phyloP scores from a whole-genome alignment of 2,888 invertebrate species.

The Cacoxenus indagator region DNA sequence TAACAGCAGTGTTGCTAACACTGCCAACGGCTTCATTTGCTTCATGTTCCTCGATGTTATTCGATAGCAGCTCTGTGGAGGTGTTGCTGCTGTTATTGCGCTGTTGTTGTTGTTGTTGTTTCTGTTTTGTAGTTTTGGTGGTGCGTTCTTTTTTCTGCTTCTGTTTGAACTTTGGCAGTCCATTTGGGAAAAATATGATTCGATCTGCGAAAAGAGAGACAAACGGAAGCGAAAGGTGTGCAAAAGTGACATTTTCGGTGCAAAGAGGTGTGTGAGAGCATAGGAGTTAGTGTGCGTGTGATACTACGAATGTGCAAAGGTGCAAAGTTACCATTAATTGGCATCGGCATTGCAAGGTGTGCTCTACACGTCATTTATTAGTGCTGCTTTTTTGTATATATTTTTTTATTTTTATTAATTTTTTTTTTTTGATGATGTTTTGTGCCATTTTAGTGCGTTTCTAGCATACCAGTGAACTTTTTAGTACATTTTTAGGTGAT shows the following conservation, averaged over 20 bases:
- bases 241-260: conserved; percentile 4
- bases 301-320: neutral
- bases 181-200: conserved; percentile 68
- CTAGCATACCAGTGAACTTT: too few species aligned
- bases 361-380: neutral
- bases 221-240: conserved; percentile 19
- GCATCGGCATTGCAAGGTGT: neutral
- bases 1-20: conserved; percentile 41
- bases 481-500: too few species aligned
- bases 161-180: conserved; percentile 65
- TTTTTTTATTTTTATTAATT: neutral
- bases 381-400: neutral
- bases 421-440: conserved; percentile 10
- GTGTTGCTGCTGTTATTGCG: conserved; percentile 32
- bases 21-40: neutral
- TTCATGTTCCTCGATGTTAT: conserved; percentile 54
- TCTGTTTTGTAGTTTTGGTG: conserved; percentile 33
- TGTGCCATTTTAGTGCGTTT: too few species aligned
- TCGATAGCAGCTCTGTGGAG: conserved; percentile 49
- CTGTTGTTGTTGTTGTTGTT: conserved; percentile 27
- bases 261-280: neutral
- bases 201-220: conserved; percentile 59
- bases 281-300: neutral
- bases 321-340: conserved; percentile 10
- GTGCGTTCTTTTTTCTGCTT: conserved; percentile 50